These are phyloP conservation scores for Cydia amplana DNA, from an alignment of 1,140 invertebrate species.

Conservation along the genomic window DNA sequence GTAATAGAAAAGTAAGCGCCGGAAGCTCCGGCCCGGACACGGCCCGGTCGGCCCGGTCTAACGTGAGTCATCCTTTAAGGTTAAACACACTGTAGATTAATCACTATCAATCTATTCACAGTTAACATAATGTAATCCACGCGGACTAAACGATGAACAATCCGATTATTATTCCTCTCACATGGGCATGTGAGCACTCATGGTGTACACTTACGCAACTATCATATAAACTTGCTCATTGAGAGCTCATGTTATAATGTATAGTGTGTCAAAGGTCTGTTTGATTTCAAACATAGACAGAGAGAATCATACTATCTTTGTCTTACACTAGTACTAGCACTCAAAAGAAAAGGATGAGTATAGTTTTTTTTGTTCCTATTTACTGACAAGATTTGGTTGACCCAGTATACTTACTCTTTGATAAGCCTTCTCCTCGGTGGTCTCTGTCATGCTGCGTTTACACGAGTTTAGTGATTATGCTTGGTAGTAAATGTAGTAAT, in stretches of 20 bases:
- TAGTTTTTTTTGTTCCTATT: too few relatives aligned
- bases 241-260: background rate
- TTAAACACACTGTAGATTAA: background rate
- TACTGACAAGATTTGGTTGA: too few relatives aligned
- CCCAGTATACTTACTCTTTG: background rate
- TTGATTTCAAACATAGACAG: too few relatives aligned
- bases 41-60: too few relatives aligned
- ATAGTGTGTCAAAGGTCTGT: too few relatives aligned
- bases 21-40: too few relatives aligned
- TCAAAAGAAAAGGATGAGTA: too few relatives aligned
- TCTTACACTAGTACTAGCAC: too few relatives aligned
- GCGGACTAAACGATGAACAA: background rate
- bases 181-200: background rate
- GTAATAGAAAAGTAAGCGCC: too few relatives aligned
- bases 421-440: slow-evolving; percentile 21
- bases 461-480: background rate
- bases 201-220: slow-evolving; percentile 26
- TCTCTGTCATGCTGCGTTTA: background rate
- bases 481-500: too few relatives aligned
- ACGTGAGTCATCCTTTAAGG: too few relatives aligned
- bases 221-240: slow-evolving; percentile 25
- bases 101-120: background rate
- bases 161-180: slow-evolving; percentile 21
- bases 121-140: background rate
- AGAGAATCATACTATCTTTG: too few relatives aligned